These are phyloP conservation scores for Synanthedon andrenaeformis DNA, from an alignment of 2,888 invertebrate species.

Conservation along the genomic window DNA sequence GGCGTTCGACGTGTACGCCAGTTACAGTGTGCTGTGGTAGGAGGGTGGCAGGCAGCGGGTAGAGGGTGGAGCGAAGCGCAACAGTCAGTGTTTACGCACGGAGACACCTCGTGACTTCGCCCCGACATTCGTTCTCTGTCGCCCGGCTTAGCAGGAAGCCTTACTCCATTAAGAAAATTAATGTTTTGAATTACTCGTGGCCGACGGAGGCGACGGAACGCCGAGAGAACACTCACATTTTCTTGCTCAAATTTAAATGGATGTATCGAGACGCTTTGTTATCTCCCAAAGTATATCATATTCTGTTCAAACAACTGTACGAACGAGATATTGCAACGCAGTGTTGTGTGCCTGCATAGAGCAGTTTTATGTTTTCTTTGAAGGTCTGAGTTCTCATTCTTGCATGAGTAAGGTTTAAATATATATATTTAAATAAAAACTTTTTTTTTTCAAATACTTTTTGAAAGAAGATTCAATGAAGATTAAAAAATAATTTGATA, in stretches of 20 bases:
- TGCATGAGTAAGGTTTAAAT: too few relatives aligned
- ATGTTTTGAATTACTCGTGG: conserved; percentile 63
- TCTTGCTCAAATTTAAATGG: background rate
- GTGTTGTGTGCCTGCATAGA: too few relatives aligned
- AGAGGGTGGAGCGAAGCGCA: conserved; percentile 17
- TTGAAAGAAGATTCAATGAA: too few relatives aligned
- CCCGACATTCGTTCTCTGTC: conserved; percentile 30
- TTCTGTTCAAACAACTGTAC: too few relatives aligned
- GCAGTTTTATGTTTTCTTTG: too few relatives aligned
- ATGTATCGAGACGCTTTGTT: background rate
- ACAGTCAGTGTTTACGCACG: conserved; percentile 54
- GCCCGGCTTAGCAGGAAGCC: conserved; percentile 45
- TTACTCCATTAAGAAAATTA: conserved; percentile 71
- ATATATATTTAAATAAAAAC: too few relatives aligned
- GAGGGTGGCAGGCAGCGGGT: conserved; percentile 9
- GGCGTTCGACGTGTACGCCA: background rate
- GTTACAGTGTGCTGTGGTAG: background rate
- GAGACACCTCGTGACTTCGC: conserved; percentile 44
- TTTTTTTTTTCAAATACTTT: too few relatives aligned
- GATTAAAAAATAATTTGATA: too few relatives aligned
- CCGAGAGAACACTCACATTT: background rate
- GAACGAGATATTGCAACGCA: too few relatives aligned
- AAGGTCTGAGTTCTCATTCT: too few relatives aligned
- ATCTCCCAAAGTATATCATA: too few relatives aligned
- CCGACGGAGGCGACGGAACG: background rate